Base-by-base conservation (phyloP, 2,113 vertebrate genomes). In the Bubo bubo region DNA sequence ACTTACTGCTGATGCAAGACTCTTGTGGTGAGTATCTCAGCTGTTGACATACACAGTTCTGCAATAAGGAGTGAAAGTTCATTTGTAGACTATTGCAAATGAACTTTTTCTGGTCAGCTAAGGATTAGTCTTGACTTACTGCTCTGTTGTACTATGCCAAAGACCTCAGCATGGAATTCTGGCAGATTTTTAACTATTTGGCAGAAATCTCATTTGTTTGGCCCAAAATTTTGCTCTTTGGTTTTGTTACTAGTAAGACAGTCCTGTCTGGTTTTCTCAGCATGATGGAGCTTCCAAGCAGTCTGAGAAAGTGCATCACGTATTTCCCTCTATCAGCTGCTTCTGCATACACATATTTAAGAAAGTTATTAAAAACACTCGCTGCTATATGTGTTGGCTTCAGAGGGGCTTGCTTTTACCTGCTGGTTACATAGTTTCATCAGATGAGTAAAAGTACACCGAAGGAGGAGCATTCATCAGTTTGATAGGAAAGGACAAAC, bases 1-100 rank as follows among this genome's bases (percentile, higher is more conserved):
- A 73, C 99, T 99, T 68, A 99, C 99, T 34, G 99, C 99, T 64
- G 99, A 99, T 93, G 99, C 99, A 89, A 98, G 99, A 80, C 98
- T 99, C 77, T 97, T 99, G 56, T 99, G 99, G 99, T 99, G 96
- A 97, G 98, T 98, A 53, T 91, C 59, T 59, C 47, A 6, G 52
- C 74, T 86, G 79, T 74, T 81, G 59, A 88, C 80, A 55, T 43
- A 50, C 35, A 37, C 22, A 21, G 55, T 91, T 86, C 89, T 87
- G 92, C 85, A 97, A 91, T 79, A 94, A 59, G 4, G 68, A 96
- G 94, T 89, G 88, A 96, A 97, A 96, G 87, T 90, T 93, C 84
- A 79, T 82, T 86, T 84, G 76, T 74, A 87, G 71, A 32, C 56
- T 58, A 45, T 92, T 94, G 93, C 82, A 1, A 66, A 63, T 82